Evolutionary conservation across 2,888 invertebrate genomes (phyloP), one percentile per base, ranked within the genome.

Genomic region (Oxycera nigricornis): DNA sequence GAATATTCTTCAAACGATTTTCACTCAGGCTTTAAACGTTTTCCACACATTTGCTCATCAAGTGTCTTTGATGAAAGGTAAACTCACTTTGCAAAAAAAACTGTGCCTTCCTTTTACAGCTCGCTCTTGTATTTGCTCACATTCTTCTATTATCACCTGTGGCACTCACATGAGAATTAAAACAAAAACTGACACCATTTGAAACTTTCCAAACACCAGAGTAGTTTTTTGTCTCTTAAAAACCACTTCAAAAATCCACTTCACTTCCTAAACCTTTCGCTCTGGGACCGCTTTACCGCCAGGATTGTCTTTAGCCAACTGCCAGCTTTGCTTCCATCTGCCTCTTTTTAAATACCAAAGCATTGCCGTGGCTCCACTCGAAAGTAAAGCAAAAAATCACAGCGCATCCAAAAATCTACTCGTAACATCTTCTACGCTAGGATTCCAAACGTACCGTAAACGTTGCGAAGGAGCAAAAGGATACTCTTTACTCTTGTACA

Each of bases 321-420:
- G 70, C 30, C 70, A 70, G 7, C 30, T 30, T 70, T 28, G 55
- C 17, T 70, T 70, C 70, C 55, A 55, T 31, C 30, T 52, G 17
- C 52, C 70, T 65, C 65, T 70, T 70, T 70, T 70, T 70, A 70
- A 70, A 70, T 50, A 14, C 65, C 20, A 52, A 55, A 30, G n/a
- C 39, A 30, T 55, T 52, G n/a, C 55, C 22, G 70, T 26, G 41
- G 26, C 11, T 17, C 17, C 26, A 61, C 61, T n/a, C n/a, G 41
- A 65, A 65, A 41, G 65, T n/a, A 68, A 17, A 17, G 17, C 28
- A 52, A 70, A 70, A 52, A 70, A 70, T 70, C 70, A 70, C 70
- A 70, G 70, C 70, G 70, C 70, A 70, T 70, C 70, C 70, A 31
- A 70, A 70, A 70, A 55, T 70, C 52, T 70, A 70, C 70, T 70